A percentile compares a stretch with the other conserved stretches of the same genome.
Evolutionary conservation across 2,113 vertebrate genomes (phyloP).

Genomic region (Dolichotis patagonum): DNA sequence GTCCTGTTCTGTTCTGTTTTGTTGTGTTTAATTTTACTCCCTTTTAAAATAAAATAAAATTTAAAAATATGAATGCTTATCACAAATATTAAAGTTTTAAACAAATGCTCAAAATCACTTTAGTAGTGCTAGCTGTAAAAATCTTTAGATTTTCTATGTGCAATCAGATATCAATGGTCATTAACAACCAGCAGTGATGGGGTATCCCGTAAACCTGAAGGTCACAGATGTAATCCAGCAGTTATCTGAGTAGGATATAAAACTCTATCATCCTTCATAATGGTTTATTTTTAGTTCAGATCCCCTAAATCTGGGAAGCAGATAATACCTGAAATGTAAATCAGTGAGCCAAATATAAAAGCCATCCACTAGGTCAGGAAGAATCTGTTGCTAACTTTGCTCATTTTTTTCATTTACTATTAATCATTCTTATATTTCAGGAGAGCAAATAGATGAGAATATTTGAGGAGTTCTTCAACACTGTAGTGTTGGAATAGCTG

Average conservation of each 20-base stretch:
- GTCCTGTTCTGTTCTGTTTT: no score
- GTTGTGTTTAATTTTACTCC: no score
- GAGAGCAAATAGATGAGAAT: neutral
- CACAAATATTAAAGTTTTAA: neutral
- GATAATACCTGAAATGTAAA: neutral
- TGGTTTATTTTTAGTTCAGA: neutral
- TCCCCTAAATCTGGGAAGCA: neutral
- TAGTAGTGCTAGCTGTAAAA: neutral
- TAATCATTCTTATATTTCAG: conserved; percentile 3
- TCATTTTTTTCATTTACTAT: conserved; percentile 25
- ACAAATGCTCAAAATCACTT: neutral
- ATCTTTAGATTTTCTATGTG: neutral
- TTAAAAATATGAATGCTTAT: neutral
- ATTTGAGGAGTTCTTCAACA: conserved; percentile 25
- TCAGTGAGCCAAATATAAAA: neutral
- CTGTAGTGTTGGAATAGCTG: neutral
- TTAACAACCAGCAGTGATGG: neutral
- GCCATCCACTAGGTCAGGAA: neutral
- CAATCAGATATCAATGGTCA: neutral
- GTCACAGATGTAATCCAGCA: neutral
- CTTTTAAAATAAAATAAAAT: no score
- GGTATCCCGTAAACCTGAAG: neutral
- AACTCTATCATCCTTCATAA: neutral
- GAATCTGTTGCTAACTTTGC: neutral
- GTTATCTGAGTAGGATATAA: neutral